A percentile compares a stretch with the other conserved stretches of the same genome.
Conservation (phyloP, 2,888 invertebrate species). For the Synergus laeviventris region DNA sequence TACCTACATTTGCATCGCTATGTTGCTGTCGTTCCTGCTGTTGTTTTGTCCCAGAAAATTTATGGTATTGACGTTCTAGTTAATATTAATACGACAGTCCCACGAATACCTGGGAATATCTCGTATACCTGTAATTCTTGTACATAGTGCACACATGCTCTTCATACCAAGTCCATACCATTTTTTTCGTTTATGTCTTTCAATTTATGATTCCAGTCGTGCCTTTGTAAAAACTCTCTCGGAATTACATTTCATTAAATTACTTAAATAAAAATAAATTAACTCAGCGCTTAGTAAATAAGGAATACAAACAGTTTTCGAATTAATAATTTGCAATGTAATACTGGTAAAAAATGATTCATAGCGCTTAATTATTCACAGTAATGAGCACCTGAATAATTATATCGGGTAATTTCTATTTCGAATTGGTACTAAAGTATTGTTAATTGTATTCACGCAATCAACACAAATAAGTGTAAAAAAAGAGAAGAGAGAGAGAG, state of each 20-base stretch:
- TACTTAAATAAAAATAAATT: background rate
- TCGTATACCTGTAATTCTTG: constrained; percentile 3
- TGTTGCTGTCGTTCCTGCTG: constrained; percentile 42
- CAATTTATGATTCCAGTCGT: background rate
- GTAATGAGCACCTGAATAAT: background rate
- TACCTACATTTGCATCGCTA: constrained; percentile 49
- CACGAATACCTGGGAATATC: constrained; percentile 9
- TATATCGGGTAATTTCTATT: background rate
- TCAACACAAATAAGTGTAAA: constrained; percentile 11
- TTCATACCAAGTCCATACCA: background rate
- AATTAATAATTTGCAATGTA: background rate
- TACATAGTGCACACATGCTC: background rate
- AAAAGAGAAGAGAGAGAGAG: too few species aligned
- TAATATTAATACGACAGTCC: constrained; percentile 47
- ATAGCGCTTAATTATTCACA: background rate
- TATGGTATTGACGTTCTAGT: constrained; percentile 49
- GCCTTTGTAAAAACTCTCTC: background rate
- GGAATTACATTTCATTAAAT: background rate
- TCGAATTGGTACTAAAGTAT: background rate
- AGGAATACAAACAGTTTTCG: background rate
- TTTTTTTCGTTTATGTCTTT: background rate
- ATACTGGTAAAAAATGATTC: background rate
- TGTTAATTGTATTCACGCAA: constrained; percentile 8
- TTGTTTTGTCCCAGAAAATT: constrained; percentile 50
- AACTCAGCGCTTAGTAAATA: background rate